phyloP scores from a whole-genome alignment of 2,113 vertebrate species.

The Mionectes macconnelli region DNA sequence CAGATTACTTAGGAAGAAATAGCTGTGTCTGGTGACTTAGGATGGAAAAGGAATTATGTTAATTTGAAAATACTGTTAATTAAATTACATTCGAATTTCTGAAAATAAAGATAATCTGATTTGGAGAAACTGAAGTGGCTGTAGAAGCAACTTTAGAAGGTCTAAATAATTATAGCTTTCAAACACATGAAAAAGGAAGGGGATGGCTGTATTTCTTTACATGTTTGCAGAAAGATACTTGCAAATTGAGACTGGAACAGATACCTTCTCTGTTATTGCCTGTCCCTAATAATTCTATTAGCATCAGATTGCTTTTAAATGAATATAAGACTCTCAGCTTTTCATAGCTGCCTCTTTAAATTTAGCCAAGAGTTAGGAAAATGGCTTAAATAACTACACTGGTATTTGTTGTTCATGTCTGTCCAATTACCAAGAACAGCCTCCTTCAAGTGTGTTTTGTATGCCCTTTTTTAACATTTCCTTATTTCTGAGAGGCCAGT shows the following conservation, averaged over 20 bases:
- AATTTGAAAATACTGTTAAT: slow-evolving; percentile 2
- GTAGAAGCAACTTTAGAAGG: neutral
- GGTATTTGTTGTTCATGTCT: neutral
- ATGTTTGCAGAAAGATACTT: neutral
- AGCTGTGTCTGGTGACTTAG: neutral
- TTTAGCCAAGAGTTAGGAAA: neutral
- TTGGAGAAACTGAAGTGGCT: neutral
- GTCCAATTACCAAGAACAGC: neutral
- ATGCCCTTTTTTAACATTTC: neutral
- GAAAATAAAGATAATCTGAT: neutral
- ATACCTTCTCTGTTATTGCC: neutral
- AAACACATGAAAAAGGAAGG: neutral
- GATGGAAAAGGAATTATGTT: neutral
- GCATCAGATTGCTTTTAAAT: neutral
- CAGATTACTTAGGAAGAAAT: neutral
- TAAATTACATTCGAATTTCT: neutral
- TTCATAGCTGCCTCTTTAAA: neutral
- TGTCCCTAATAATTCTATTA: neutral
- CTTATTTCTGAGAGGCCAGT: neutral
- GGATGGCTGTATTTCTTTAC: neutral
- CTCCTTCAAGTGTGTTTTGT: neutral
- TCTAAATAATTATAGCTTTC: neutral
- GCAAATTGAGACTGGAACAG: neutral
- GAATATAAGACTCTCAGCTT: neutral
- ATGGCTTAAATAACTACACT: neutral